Base-by-base conservation (phyloP, 2,888 invertebrate species). In the Corbicula japonica region DNA sequence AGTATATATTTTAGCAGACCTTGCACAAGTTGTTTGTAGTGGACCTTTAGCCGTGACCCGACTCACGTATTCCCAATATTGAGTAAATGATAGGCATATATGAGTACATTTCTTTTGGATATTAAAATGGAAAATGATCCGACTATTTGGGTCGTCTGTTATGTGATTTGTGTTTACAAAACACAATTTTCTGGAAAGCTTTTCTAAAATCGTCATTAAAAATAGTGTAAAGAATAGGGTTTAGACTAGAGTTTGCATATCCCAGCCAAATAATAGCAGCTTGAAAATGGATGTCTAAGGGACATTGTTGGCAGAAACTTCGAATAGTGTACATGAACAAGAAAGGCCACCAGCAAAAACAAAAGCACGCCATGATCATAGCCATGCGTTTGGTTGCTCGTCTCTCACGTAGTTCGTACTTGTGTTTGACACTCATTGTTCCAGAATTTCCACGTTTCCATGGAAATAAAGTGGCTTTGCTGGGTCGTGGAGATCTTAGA, bases 341-440 rank as follows among this genome's bases (percentile, higher is more conserved):
- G 85, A 94, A 94, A 21, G 93, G 93, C 74, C 93, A 88, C 93
- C 93, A 94, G 83, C 93, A 94, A 23, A 92, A 87, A 46, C 92
- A 90, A 83, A 94, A 94, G 74, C 90, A 91, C 1, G 92, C 92
- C 86, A 94, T 93, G 61, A 94, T 92, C 61, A 93, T 90, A 21
- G 92, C 91, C 93, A 93, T 93, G 6, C 93, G 87, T 72, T 93
- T 92, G 21, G 94, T 94, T 50, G 93, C 93, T 32, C 92, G 82
- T 70, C 92, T 90, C 79, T 94, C 94, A 1, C 92, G 83, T 48
- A 91, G 82, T 69, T 93, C 92, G 75, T 90, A 91, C 62, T 90
- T 87, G 18, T 89, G 86, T 76, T 89, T 89, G 62, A 89, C 87
- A 63, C 88, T 81, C 18, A 79, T 66, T 18, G 66, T 34, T 26